Evolutionary conservation across 2,113 vertebrate species (phyloP).

Genomic region (Aspidoscelis tigris): DNA sequence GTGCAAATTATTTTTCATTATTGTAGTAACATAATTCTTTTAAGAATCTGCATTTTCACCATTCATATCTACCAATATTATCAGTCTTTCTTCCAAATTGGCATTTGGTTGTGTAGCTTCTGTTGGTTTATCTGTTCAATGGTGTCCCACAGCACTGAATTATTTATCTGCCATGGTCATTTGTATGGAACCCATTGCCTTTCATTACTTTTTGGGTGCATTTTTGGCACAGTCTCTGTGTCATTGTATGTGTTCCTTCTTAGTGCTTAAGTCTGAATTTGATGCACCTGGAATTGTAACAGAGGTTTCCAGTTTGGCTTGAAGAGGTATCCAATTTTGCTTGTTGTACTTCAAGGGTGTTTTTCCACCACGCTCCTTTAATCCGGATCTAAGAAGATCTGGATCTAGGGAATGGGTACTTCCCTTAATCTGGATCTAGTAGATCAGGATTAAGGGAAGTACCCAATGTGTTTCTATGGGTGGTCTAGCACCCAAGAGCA

Average conservation of each 20-base stretch:
- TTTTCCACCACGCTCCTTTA: too few relatives aligned
- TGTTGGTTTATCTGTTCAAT: slow-evolving; percentile 51
- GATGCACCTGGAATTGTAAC: slow-evolving; percentile 27
- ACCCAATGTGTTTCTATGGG: too few relatives aligned
- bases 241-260: slow-evolving; percentile 50
- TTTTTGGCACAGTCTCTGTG: slow-evolving; percentile 51
- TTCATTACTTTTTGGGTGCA: slow-evolving; percentile 32
- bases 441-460: too few relatives aligned
- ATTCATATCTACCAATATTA: slow-evolving; percentile 57
- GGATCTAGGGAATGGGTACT: too few relatives aligned
- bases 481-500: too few relatives aligned
- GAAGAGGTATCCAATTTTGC: slow-evolving; percentile 20
- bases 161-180: slow-evolving; percentile 42
- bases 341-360: slow-evolving; percentile 45
- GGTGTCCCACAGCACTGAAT: slow-evolving; percentile 55
- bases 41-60: slow-evolving; percentile 68
- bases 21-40: slow-evolving; percentile 64
- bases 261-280: slow-evolving; percentile 29
- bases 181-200: slow-evolving; percentile 37
- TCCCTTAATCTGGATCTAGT: too few relatives aligned
- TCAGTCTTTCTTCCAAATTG: slow-evolving; percentile 65
- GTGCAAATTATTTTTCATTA: slow-evolving; percentile 69
- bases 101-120: slow-evolving; percentile 56
- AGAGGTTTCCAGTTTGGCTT: neutral
- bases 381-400: too few relatives aligned